phyloP scores from a whole-genome alignment of 2,888 invertebrate genomes.

The Tinea pellionella region DNA sequence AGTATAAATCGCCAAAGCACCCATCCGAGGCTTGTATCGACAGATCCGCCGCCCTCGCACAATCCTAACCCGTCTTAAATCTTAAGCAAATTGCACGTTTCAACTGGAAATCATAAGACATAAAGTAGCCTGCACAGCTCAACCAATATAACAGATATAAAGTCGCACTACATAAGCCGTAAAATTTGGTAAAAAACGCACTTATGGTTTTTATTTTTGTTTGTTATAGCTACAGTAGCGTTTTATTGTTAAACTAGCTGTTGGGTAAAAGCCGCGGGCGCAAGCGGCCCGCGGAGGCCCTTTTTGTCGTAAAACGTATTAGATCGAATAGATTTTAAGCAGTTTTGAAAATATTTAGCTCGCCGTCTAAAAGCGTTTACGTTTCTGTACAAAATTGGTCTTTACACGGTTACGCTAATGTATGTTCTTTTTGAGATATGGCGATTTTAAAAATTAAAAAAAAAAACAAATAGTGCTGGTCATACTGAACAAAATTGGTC shows the following conservation, averaged over 20 bases:
- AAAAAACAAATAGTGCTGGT: too few relatives aligned
- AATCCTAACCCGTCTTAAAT: neutral
- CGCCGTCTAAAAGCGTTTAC: too few relatives aligned
- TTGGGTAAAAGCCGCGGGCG: too few relatives aligned
- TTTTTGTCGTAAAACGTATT: too few relatives aligned
- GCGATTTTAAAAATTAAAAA: too few relatives aligned
- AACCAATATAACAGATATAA: slow-evolving; percentile 2
- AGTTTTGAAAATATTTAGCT: too few relatives aligned
- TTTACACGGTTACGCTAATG: too few relatives aligned
- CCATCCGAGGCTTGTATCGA: slow-evolving; percentile 2
- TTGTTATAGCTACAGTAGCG: neutral
- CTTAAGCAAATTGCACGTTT: neutral
- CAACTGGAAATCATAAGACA: neutral
- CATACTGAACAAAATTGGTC: too few relatives aligned
- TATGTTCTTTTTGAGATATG: too few relatives aligned
- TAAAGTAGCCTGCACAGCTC: neutral
- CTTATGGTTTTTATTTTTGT: neutral
- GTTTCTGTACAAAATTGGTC: too few relatives aligned
- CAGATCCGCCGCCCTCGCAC: slow-evolving; percentile 2
- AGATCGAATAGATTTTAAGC: too few relatives aligned
- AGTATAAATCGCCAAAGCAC: neutral
- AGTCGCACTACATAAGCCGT: neutral
- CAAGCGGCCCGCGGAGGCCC: too few relatives aligned
- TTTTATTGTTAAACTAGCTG: neutral
- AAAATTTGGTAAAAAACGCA: neutral